A percentile compares a stretch with the other conserved stretches of the same genome.
Conservation (phyloP, 2,113 vertebrate genomes). For the Sturnira hondurensis region DNA sequence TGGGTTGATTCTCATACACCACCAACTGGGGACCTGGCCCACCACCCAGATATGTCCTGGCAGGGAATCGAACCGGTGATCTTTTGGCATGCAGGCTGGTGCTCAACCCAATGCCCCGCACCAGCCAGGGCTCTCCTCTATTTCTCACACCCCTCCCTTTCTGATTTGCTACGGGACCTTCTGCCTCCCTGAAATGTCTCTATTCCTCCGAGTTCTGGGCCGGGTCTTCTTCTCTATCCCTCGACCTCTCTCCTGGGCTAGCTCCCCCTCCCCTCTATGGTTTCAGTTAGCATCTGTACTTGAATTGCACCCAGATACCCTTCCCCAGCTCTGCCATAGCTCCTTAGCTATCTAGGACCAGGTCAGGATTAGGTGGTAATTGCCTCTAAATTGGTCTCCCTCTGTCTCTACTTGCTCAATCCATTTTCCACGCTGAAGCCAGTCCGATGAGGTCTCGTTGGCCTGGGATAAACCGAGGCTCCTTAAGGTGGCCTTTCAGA, state of each 20-base stretch:
- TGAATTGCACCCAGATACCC: neutral
- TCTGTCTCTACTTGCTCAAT: neutral
- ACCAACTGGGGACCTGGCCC: too few species aligned
- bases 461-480: neutral
- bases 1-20: too few species aligned
- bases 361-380: neutral
- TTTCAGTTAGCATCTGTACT: neutral
- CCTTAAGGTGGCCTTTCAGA: neutral
- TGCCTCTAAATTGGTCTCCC: neutral
- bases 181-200: neutral
- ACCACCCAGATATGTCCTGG: too few species aligned
- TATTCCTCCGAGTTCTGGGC: neutral
- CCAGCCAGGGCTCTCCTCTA: neutral
- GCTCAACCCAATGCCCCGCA: too few species aligned
- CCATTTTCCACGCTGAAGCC: neutral
- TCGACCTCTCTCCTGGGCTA: neutral
- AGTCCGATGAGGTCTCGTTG: neutral
- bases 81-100: too few species aligned
- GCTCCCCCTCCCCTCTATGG: neutral
- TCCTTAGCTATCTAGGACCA: neutral
- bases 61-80: too few species aligned
- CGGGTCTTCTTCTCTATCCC: neutral
- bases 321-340: neutral
- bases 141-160: neutral
- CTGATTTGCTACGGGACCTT: neutral